These are phyloP conservation scores for Pedicia rivosa DNA, from an alignment of 2,888 invertebrate species.

Conservation along the genomic window DNA sequence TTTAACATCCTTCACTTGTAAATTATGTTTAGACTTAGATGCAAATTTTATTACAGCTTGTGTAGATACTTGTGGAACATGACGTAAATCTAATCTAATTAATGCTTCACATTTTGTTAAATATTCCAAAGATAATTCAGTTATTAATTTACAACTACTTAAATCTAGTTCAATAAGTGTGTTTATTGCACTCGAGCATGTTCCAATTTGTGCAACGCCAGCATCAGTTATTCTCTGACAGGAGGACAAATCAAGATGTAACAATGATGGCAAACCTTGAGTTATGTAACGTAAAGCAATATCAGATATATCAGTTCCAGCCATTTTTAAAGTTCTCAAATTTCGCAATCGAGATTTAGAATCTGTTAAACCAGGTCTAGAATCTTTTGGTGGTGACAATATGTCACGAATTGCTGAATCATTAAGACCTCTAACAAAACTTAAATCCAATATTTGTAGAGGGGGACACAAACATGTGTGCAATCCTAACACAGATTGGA, in stretches of 20 bases:
- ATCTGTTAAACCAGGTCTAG: constrained; percentile 58
- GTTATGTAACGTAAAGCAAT: constrained; percentile 51
- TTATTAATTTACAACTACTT: constrained; percentile 66
- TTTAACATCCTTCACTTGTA: constrained; percentile 66
- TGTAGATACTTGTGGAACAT: constrained; percentile 63
- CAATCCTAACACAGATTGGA: constrained; percentile 65
- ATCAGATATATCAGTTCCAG: constrained; percentile 82
- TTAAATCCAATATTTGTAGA: constrained; percentile 60
- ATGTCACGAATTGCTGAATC: constrained; percentile 74
- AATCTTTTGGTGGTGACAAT: constrained; percentile 72
- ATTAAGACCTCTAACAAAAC: constrained; percentile 71
- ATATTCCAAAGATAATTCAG: constrained; percentile 69
- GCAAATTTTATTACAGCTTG: constrained; percentile 73
- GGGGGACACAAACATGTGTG: constrained; percentile 71
- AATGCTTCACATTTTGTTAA: constrained; percentile 59
- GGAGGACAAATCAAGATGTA: constrained; percentile 64
- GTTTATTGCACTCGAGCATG: constrained; percentile 46
- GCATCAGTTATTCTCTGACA: constrained; percentile 82
- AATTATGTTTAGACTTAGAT: constrained; percentile 60
- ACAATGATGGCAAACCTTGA: constrained; percentile 58
- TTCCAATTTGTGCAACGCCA: constrained; percentile 73
- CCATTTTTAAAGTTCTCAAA: constrained; percentile 55
- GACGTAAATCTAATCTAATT: constrained; percentile 56
- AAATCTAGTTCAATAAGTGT: constrained; percentile 60
- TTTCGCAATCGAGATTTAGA: constrained; percentile 62